phyloP scores from a whole-genome alignment of 2,113 vertebrate species.

The Theristicus caerulescens region DNA sequence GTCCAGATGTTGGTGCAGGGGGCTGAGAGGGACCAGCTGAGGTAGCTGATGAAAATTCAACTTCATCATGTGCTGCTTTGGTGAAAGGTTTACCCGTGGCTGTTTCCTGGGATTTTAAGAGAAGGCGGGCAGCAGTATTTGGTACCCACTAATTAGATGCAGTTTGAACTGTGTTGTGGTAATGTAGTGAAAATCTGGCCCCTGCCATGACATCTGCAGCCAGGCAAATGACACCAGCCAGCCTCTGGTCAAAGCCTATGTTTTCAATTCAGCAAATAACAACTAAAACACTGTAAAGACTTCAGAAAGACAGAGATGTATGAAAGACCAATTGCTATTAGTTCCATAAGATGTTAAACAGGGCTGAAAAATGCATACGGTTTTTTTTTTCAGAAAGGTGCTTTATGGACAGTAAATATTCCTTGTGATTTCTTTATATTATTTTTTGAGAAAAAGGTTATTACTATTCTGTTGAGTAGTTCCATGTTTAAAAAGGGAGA shows the following conservation, averaged over 20 bases:
- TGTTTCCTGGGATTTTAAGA: neutral
- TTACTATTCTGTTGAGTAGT: neutral
- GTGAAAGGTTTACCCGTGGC: neutral
- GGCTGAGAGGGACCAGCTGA: neutral
- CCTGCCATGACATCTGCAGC: conserved; percentile 46
- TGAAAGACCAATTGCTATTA: neutral
- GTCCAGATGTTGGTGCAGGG: neutral
- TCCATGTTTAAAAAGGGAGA: neutral
- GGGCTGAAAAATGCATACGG: neutral
- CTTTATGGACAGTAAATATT: neutral
- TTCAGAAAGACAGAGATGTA: neutral
- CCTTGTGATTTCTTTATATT: neutral
- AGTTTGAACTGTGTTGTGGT: conserved; percentile 25
- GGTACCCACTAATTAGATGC: conserved; percentile 39
- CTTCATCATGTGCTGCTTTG: neutral
- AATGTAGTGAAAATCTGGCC: conserved; percentile 50
- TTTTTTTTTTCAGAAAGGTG: neutral
- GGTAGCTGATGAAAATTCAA: neutral
- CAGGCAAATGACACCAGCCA: conserved; percentile 31
- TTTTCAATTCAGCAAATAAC: conserved; percentile 34
- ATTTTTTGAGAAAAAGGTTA: neutral
- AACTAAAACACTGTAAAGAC: neutral
- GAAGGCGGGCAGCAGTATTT: neutral
- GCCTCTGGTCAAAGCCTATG: conserved; percentile 32
- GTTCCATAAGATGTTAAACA: neutral